Conservation (phyloP, 2,797 vertebrate species). For the Pelobates cultripes region DNA sequence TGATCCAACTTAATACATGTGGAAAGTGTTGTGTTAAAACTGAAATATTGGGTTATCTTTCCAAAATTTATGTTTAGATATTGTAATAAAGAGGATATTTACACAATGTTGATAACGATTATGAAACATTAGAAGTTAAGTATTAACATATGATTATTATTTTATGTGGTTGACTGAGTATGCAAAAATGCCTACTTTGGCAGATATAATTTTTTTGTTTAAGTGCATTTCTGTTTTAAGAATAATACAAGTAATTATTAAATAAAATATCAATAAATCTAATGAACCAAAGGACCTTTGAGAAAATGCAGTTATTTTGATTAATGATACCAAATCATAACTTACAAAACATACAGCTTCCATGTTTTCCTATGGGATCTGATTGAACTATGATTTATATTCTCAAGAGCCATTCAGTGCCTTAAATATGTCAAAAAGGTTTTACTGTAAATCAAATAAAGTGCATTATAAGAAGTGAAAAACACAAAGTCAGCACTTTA, state of each 20-base stretch:
- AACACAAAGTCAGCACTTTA: constrained; percentile 44
- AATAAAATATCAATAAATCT: background rate
- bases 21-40: too few species aligned
- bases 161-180: too few species aligned
- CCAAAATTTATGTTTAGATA: too few species aligned
- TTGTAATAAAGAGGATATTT: too few species aligned
- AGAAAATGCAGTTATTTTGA: constrained; percentile 35
- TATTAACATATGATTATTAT: too few species aligned
- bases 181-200: too few species aligned
- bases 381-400: constrained; percentile 45
- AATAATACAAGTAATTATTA: background rate
- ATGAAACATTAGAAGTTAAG: too few species aligned
- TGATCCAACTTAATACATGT: too few species aligned
- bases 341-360: constrained; percentile 30
- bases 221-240: background rate
- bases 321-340: constrained; percentile 36
- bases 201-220: background rate
- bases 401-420: constrained; percentile 28
- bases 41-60: too few species aligned
- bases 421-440: constrained; percentile 48
- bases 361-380: constrained; percentile 36
- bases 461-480: constrained; percentile 15
- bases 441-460: constrained; percentile 51
- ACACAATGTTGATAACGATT: too few species aligned
- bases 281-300: too few species aligned